These are phyloP conservation scores for Cataglyphis rosenhaueri DNA, from an alignment of 2,888 invertebrate species.

Conservation along the genomic window DNA sequence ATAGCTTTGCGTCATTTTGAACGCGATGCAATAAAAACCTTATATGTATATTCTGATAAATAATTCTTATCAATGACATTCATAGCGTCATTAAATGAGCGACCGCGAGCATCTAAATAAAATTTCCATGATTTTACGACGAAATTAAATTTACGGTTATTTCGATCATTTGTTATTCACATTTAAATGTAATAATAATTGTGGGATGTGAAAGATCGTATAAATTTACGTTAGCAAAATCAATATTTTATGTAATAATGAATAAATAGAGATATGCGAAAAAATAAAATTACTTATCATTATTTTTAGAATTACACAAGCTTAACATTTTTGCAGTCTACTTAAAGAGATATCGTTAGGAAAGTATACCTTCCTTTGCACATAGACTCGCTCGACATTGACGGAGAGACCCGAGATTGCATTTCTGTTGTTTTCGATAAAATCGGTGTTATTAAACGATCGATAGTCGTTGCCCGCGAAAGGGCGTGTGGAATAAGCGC, in stretches of 20 bases:
- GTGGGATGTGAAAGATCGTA: conserved; percentile 1
- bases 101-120: neutral
- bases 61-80: conserved; percentile 55
- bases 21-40: conserved; percentile 26
- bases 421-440: conserved; percentile 38
- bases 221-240: neutral
- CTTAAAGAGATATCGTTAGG: conserved; percentile 5
- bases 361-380: neutral
- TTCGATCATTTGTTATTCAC: conserved; percentile 15
- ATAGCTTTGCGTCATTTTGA: conserved; percentile 39
- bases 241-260: conserved; percentile 13
- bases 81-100: conserved; percentile 32
- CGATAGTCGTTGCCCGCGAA: conserved; percentile 25
- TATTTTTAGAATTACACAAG: neutral
- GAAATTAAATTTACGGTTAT: conserved; percentile 35
- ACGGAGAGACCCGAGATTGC: neutral
- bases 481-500: neutral
- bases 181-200: conserved; percentile 32
- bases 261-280: neutral
- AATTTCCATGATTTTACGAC: conserved; percentile 21
- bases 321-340: conserved; percentile 19
- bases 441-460: conserved; percentile 42
- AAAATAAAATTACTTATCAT: conserved; percentile 21
- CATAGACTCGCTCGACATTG: conserved; percentile 8
- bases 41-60: conserved; percentile 47